These are phyloP conservation scores for Rapana venosa DNA, from an alignment of 2,888 invertebrate genomes.

Conservation along the genomic window DNA sequence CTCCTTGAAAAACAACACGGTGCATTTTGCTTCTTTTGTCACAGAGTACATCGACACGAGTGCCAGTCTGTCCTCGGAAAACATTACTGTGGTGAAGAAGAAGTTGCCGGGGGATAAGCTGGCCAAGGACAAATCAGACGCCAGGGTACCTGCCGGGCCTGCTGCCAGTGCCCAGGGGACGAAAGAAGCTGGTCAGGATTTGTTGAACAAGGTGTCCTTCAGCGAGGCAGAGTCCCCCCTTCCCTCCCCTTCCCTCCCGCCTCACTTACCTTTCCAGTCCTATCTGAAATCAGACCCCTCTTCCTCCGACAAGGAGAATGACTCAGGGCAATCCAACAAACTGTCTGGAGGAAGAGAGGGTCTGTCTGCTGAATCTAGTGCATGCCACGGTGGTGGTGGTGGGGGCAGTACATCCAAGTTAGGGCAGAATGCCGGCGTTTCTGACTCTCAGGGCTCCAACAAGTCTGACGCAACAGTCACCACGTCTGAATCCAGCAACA, in stretches of 20 bases:
- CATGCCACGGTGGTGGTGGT: background rate
- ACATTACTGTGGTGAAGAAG: slow-evolving; percentile 64
- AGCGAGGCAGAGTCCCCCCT: slow-evolving; percentile 59
- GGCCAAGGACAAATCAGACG: slow-evolving; percentile 54
- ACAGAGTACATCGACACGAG: slow-evolving; percentile 67
- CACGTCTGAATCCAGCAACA: slow-evolving; percentile 54
- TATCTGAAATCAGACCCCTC: slow-evolving; percentile 60
- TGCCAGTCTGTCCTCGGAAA: slow-evolving; percentile 46
- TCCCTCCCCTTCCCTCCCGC: slow-evolving; percentile 46
- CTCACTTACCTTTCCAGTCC: slow-evolving; percentile 57
- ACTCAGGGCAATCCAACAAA: slow-evolving; percentile 44
- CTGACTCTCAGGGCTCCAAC: slow-evolving; percentile 48
- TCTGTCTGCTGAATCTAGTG: background rate
- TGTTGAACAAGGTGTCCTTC: slow-evolving; percentile 65
- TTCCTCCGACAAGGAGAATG: slow-evolving; percentile 71
- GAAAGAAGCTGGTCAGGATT: slow-evolving; percentile 21
- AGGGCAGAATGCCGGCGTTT: slow-evolving; percentile 14
- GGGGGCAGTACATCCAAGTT: background rate
- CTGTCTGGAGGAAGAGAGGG: background rate
- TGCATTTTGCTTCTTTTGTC: slow-evolving; percentile 70
- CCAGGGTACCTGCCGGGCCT: background rate
- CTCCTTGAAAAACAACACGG: slow-evolving; percentile 68
- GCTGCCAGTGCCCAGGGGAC: background rate
- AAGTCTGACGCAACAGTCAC: slow-evolving; percentile 44
- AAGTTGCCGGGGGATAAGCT: slow-evolving; percentile 63